Percentiles rank a stretch among this genome's conserved stretches.
Evolutionary conservation across 2,888 invertebrate genomes (phyloP).

Genomic region (Coremacera marginata): DNA sequence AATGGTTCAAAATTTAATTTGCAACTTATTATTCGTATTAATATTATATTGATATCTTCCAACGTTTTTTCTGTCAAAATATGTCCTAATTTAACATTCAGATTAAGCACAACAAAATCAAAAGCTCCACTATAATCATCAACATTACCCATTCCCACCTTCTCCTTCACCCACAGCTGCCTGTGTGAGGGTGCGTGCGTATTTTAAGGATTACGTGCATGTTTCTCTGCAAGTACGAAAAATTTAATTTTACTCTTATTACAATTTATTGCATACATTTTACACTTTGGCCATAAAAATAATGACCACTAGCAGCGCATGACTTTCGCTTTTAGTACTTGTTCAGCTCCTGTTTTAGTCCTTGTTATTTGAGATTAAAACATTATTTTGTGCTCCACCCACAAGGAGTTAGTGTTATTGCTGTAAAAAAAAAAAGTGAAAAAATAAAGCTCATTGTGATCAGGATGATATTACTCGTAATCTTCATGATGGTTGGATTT

Average conservation of each 20-base stretch:
- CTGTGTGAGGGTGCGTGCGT: neutral
- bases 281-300: slow-evolving; percentile 40
- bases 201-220: slow-evolving; percentile 6
- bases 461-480: too few species aligned
- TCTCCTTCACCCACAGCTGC: neutral
- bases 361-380: too few species aligned
- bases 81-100: too few species aligned
- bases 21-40: neutral
- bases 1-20: neutral
- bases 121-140: too few species aligned
- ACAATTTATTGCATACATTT: slow-evolving; percentile 52
- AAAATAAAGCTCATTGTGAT: too few species aligned
- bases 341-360: too few species aligned
- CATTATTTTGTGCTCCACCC: too few species aligned
- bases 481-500: too few species aligned
- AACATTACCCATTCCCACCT: neutral
- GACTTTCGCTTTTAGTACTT: slow-evolving; percentile 30
- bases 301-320: slow-evolving; percentile 44
- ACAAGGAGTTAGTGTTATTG: too few species aligned
- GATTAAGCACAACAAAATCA: too few species aligned
- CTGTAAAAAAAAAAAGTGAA: too few species aligned
- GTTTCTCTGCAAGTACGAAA: slow-evolving; percentile 36
- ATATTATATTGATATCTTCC: neutral
- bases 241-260: slow-evolving; percentile 61
- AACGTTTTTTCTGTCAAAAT: too few species aligned